Evolutionary conservation across 2,888 invertebrate species (phyloP), one percentile per base, ranked within the genome.

Genomic region (Ormyrus nitidulus): DNA sequence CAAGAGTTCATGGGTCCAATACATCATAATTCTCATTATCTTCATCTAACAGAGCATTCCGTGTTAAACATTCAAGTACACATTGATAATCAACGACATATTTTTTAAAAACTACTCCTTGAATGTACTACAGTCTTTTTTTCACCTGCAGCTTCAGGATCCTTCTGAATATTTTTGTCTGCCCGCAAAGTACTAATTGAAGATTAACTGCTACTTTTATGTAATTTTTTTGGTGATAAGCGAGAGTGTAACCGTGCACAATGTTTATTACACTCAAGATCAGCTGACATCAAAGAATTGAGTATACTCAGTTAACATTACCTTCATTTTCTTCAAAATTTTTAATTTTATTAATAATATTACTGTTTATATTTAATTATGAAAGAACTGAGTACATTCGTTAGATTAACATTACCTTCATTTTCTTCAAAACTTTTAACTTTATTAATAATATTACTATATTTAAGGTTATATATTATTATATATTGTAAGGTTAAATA

Each of bases 71-170:
- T 56, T 87, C 86, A 5, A 82, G 9, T 1, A 88, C 83, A 89
- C 89, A 89, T 19, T 84, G 76, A n/a, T 81, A 85, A 6, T 77
- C 79, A 11, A 89, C 81, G 6, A 89, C 84, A 85, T 86, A 87
- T 53, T 88, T 89, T 48, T 82, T 74, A 44, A 86, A 84, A 2
- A 86, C 89, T 34, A 89, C 83, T 3, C 88, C 89, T 65, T 87
- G 87, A 7, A 89, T 66, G 72, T 86, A 89, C 75, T 89, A 89
- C 78, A 3, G 89, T 89, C 56, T 86, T 87, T 64, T 64, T 81
- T 2, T 84, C 85, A 4, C 78, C 73, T 53, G 85, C 85, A 34
- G 84, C 79, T 7, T 73, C 61, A 1, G 84, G 81, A 54, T 75
- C 58, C 13, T 75, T 72, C 49, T 75, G 51, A 6, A 46, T 72